phyloP scores from a whole-genome alignment of 53 echinoderm and acorn worm genomes.

The Antedon mediterranea region DNA sequence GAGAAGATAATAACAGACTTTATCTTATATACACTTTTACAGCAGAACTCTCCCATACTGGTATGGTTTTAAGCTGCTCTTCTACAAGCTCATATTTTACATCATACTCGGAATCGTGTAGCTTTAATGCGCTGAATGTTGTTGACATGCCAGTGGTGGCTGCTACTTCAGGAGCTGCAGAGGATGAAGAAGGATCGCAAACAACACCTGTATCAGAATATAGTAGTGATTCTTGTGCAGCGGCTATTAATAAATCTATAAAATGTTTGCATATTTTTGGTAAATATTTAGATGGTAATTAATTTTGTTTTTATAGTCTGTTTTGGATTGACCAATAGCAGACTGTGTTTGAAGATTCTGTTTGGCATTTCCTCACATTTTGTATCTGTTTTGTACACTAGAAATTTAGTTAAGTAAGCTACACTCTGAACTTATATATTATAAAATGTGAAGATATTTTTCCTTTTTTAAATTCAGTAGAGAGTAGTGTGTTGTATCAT shows the following conservation, averaged over 20 bases:
- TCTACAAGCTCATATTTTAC: not conserved
- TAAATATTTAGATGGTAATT: not conserved
- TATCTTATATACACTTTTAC: not conserved
- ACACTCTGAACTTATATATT: too few species aligned
- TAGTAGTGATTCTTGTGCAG: not conserved
- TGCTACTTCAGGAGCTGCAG: not conserved
- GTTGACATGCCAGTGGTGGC: not conserved
- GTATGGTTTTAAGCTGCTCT: not conserved
- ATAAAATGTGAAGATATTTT: too few species aligned
- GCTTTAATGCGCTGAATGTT: not conserved
- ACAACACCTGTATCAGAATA: not conserved
- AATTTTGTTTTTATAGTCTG: too few species aligned
- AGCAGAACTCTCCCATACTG: not conserved
- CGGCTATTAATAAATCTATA: not conserved
- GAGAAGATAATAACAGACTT: not conserved
- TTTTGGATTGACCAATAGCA: too few species aligned
- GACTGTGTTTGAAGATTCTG: too few species aligned
- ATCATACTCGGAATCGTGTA: not conserved
- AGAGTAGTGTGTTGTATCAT: too few species aligned
- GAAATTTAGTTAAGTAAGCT: too few species aligned
- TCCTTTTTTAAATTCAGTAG: too few species aligned
- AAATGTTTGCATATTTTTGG: not conserved
- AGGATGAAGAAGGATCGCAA: not conserved
- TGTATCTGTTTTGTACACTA: too few species aligned
- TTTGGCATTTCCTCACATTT: too few species aligned